Evolutionary conservation across 2,113 vertebrate species (phyloP).

Genomic region (Girardinichthys multiradiatus): DNA sequence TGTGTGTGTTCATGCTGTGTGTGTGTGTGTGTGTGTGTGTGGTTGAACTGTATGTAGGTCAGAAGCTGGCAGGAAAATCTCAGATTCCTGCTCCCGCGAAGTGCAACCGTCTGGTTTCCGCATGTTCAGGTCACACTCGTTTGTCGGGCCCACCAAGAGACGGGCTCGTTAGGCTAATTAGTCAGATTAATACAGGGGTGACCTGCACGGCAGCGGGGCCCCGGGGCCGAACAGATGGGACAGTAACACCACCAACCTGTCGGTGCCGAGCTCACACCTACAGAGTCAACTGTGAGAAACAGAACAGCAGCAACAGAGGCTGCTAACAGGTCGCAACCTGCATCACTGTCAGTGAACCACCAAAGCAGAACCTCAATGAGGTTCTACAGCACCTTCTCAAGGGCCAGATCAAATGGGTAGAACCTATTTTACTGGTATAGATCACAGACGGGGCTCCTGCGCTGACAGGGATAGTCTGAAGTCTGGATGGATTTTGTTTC

Average conservation of each 20-base stretch:
- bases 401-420: too few relatives aligned
- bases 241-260: constrained; percentile 41
- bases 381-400: too few relatives aligned
- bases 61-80: constrained; percentile 49
- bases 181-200: constrained; percentile 61
- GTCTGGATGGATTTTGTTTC: too few relatives aligned
- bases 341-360: too few relatives aligned
- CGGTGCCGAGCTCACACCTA: constrained; percentile 21
- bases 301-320: too few relatives aligned
- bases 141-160: constrained; percentile 62
- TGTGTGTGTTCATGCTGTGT: constrained; percentile 1
- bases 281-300: constrained; percentile 38
- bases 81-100: constrained; percentile 30
- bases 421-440: too few relatives aligned
- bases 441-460: too few relatives aligned
- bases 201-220: constrained; percentile 38
- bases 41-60: constrained; percentile 51
- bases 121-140: constrained; percentile 52
- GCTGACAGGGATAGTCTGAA: too few relatives aligned
- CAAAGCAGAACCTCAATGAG: too few relatives aligned
- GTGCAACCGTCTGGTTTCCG: constrained; percentile 45
- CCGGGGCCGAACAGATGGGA: constrained; percentile 65
- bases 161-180: constrained; percentile 69
- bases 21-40: constrained; percentile 5
- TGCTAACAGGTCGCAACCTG: too few relatives aligned